phyloP scores from a whole-genome alignment of 2,113 vertebrate genomes.

The Prolemur simus region DNA sequence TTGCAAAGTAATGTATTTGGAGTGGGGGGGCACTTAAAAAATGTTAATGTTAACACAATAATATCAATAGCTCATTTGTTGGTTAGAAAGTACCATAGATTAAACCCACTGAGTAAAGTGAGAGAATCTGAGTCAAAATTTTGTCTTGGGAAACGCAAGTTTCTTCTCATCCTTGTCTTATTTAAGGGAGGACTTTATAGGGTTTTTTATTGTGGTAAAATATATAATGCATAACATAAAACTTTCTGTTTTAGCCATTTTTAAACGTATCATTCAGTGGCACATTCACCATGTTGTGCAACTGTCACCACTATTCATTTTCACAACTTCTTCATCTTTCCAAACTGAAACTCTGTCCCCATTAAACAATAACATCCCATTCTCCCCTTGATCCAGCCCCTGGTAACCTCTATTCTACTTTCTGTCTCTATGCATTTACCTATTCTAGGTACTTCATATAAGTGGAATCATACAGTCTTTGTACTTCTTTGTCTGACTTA shows the following conservation, averaged over 20 bases:
- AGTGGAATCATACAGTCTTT: not conserved
- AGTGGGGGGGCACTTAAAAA: not conserved
- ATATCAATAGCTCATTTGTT: not conserved
- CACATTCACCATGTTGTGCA: not conserved
- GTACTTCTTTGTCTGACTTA: not conserved
- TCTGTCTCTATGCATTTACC: not conserved
- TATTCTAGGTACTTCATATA: not conserved
- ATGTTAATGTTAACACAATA: not conserved
- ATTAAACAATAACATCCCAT: not conserved
- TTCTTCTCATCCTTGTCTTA: not conserved
- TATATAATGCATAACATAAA: not conserved
- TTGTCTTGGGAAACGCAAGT: not conserved
- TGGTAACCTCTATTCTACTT: not conserved
- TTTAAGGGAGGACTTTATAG: not conserved
- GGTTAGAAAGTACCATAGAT: not conserved
- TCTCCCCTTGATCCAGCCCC: not conserved
- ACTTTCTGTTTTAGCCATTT: not conserved
- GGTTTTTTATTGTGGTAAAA: not conserved
- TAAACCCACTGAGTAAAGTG: not conserved
- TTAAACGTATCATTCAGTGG: not conserved
- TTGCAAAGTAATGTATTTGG: not conserved
- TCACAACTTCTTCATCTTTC: not conserved
- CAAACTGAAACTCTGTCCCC: not conserved
- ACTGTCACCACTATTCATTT: not conserved
- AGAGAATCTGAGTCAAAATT: not conserved